Evolutionary conservation across 2,888 invertebrate species (phyloP), one percentile per base, ranked within the genome.

Genomic region (Corbicula japonica): DNA sequence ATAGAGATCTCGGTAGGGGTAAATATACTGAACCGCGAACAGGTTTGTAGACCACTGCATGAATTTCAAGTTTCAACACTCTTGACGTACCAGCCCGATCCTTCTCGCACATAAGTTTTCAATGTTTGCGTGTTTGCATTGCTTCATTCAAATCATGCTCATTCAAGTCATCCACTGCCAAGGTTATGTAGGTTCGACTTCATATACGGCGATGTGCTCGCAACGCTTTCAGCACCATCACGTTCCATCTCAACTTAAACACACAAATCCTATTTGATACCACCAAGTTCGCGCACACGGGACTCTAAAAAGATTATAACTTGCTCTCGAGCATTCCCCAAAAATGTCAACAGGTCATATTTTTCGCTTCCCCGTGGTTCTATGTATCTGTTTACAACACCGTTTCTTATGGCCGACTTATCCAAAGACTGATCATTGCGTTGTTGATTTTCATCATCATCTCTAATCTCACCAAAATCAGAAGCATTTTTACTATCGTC

Each of bases 211-310:
- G 46, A 26, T 38, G 60, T 23, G 15, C 32, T 63, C 28, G 23
- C 32, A 21, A 28, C 41, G 23, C 54, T 72, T 50, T 60, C 38
- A 34, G 54, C 41, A 26, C 68, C 58, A 30, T 76, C 70, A 52
- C 70, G 18, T 18, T 41, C 46, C 70, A 78, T 68, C 66, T 76
- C 73, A 30, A 83, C 71, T 66, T 79, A 65, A 12, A 65, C 68
- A 35, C 73, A 74, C 35, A 80, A 23, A 44, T 76, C 70, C 76
- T 72, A 80, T 61, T 76, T 76, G 15, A 76, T 76, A 12, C 61
- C 68, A 21, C 54, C 8, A 8, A 65, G 30, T 46, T 70, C 23
- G 52, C 30, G 23, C 12, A 48, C 1, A 23, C 52, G 35, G 2
- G 50, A 48, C 6, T 54, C 38, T n/a, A 80, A 34, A 61, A 48